Evolutionary conservation across 2,888 invertebrate genomes (phyloP), one percentile per base, ranked within the genome.

Genomic region (Anoncus sp.): DNA sequence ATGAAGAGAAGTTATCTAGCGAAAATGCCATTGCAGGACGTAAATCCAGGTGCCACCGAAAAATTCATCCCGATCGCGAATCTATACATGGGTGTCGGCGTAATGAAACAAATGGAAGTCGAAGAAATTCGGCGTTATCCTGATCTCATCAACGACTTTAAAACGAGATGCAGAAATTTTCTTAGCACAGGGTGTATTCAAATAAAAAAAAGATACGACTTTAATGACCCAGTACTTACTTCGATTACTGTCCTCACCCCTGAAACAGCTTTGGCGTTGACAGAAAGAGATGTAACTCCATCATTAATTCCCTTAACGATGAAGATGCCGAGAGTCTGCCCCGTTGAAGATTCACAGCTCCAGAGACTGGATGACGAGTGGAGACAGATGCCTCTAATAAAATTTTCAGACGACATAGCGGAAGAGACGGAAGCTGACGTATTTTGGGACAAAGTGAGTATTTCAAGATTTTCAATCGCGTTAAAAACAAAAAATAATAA

Each of bases 131-230:
- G 38, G 10, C 20, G 55, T 9, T 40, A 51, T 40, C 51, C 57
- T 22, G 59, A 75, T 27, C 20, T 80, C 12, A 60, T 75, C 1
- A 53, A 10, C 0, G 71, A 80, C 57, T 82, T 85, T 51, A 57
- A 70, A 43, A 67, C 14, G 43, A 31, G 69, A 16, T 83, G 81
- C 63, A 66, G 66, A 53, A 49, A 79, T 9, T 84, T 85, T 66
- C 57, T 83, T 1, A 62, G 43, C 7, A 55, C 60, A 9, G 65
- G 79, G 7, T 82, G 83, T 60, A 7, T 16, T 3, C 75, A 82
- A 71, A 79, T 84, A 20, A 77, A 79, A 70, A 63, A 82, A 59
- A 45, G 84, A 43, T 82, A 71, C 55, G 75, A 84, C 76, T 85
- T 86, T 57, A 51, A 59, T 0, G 82, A 83, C 59, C 60, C 49